These are phyloP conservation scores for Hydroisotoma schaefferi DNA, from an alignment of 2,888 invertebrate genomes.

Conservation along the genomic window DNA sequence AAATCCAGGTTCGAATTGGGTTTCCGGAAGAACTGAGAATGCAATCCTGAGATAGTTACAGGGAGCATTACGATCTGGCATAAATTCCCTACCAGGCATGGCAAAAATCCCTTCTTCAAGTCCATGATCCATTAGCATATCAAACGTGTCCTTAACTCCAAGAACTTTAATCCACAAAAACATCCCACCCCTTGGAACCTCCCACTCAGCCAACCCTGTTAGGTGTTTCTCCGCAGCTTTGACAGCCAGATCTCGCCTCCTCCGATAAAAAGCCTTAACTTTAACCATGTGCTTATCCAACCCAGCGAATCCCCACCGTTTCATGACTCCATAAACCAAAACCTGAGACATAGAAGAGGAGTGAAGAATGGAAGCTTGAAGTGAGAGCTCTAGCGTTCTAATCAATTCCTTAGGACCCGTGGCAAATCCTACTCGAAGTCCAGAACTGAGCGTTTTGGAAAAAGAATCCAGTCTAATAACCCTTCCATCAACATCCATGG, in stretches of 20 bases:
- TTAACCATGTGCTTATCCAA: conserved; percentile 60
- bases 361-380: conserved; percentile 66
- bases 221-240: conserved; percentile 59
- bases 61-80: conserved; percentile 61
- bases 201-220: conserved; percentile 64
- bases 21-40: conserved; percentile 64
- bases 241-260: conserved; percentile 62
- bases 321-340: conserved; percentile 58
- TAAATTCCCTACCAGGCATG: conserved; percentile 72
- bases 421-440: conserved; percentile 69
- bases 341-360: conserved; percentile 64
- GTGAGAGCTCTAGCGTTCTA: conserved; percentile 64
- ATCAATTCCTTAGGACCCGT: conserved; percentile 67
- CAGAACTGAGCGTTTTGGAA: conserved; percentile 69
- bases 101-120: conserved; percentile 65
- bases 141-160: conserved; percentile 66
- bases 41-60: conserved; percentile 68
- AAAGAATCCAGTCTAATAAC: conserved; percentile 74
- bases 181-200: conserved; percentile 67
- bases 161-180: conserved; percentile 72
- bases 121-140: conserved; percentile 68
- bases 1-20: conserved; percentile 69
- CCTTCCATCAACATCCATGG: conserved; percentile 69
- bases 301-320: conserved; percentile 61
- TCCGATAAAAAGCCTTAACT: conserved; percentile 63